Evolutionary conservation across 1,140 invertebrate species (phyloP), one percentile per base, ranked within the genome.

Genomic region (Oncopeltus fasciatus): DNA sequence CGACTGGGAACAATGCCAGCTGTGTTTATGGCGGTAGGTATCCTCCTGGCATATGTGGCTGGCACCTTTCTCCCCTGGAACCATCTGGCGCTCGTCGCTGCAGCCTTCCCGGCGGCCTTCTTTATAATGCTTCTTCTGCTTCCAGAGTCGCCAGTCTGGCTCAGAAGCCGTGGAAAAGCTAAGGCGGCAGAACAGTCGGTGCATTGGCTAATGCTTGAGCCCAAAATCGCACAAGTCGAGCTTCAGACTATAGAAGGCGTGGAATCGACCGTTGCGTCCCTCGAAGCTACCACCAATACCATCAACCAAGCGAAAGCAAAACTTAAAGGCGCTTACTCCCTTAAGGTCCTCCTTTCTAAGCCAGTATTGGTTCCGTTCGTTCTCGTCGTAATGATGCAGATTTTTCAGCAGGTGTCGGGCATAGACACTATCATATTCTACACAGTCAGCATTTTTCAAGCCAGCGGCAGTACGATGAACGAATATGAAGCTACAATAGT

Each of bases 371-470:
- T 65, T 62, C 77, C 77, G 1, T 71, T 79, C 3, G 68, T 70
- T 21, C 69, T 75, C 14, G 76, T 72, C 38, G 68, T 74, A 28
- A 72, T 71, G 0, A 68, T 86, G 1, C 78, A 81, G 71, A 72
- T 76, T 65, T 80, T 84, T 61, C 78, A 81, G 61, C 84, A 88
- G 67, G 69, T 83, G 24, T 79, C 77, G 29, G 86, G 86, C 0
- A 83, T 82, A 59, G 85, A 86, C 67, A 83, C 82, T 1, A 76
- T 87, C 0, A 74, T 84, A 8, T 85, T 86, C 69, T 86, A 87
- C 68, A 80, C 85, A 0, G 82, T 83, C 27, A 73, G 74, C 1
- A 83, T 88, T 60, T 83, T 88, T 67, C 67, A 77, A 51, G 75
- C 75, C 2, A 78, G 79, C 2, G 72, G 76, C 0, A 80, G 76